A percentile compares a stretch with the other conserved stretches of the same genome.
Conservation (phyloP, 2,797 vertebrate genomes). For the Lepilemur ruficaudatus region DNA sequence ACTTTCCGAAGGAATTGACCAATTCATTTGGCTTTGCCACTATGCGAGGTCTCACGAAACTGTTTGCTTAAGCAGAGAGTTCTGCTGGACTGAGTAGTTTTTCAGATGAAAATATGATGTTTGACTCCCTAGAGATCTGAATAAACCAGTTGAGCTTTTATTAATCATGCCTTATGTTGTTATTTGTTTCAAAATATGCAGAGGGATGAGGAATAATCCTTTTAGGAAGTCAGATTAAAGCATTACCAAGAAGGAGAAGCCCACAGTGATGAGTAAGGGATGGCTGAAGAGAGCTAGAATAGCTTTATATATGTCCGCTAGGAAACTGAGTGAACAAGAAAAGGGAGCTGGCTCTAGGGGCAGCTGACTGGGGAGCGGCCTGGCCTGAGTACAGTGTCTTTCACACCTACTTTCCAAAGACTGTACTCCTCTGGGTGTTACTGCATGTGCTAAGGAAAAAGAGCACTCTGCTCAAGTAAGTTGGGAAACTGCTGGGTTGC, state of each 20-base stretch:
- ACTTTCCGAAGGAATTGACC: constrained; percentile 28
- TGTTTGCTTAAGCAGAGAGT: constrained; percentile 18
- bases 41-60: constrained; percentile 5
- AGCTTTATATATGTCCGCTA: background rate
- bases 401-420: background rate
- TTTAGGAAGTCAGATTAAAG: constrained; percentile 32
- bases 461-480: background rate
- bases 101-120: constrained; percentile 46
- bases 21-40: constrained; percentile 20
- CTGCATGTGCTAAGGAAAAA: background rate
- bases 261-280: background rate
- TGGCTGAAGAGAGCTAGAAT: background rate
- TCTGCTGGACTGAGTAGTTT: constrained; percentile 2
- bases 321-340: background rate
- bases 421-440: background rate
- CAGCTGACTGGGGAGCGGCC: background rate
- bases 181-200: constrained; percentile 51
- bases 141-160: constrained; percentile 39
- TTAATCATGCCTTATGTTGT: constrained; percentile 27
- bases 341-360: background rate
- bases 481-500: background rate
- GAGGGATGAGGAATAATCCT: background rate
- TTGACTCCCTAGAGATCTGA: constrained; percentile 36
- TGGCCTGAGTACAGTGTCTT: background rate
- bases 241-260: background rate